Base-by-base conservation (phyloP, 2,888 invertebrate species). In the Pterostichus niger region DNA sequence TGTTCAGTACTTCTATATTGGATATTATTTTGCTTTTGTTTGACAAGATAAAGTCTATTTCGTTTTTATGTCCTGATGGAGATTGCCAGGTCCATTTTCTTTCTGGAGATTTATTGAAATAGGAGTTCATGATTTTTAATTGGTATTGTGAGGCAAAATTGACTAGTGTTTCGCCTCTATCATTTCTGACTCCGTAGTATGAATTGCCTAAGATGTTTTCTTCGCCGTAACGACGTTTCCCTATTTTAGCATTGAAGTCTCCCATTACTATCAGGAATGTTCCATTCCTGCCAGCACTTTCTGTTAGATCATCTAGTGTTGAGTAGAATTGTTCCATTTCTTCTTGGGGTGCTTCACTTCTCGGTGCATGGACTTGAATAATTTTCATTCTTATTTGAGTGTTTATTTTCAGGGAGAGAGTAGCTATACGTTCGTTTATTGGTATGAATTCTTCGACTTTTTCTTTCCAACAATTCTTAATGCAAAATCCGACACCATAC, bases 401-500 rank as follows among this genome's bases (percentile, higher is more conserved):
- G n/a, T 40, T 4, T 35, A 40, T 68, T 35, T 35, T 7, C 5
- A 61, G 2, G 73, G 64, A 68, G 13, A 61, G 64, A 6, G 35
- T 13, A 15, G 80, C 64, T 17, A 80, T 64, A 44, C 80, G 17
- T 17, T 77, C 77, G 54, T 35, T 31, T 7, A 77, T 40, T n/a
- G 33, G 4, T 68, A 6, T 78, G 78, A 59, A 56, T 35, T 15
- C 31, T 56, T 7, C 24, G 10, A 78, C 10, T 9, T 33, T 24
- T 6, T n/a, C n/a, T 64, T 64, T 64, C 44, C 31, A 64, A 17
- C n/a, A 68, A n/a, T 80, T 49, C 35, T 52, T 49, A 7, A 46
- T 33, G 11, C 7, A 33, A 13, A 68, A 68, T 9, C 24, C 68
- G 2, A 11, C n/a, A 5, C 35, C 68, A 6, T 33, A 33, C 6